Evolutionary conservation across 1,140 invertebrate species (phyloP), one percentile per base, ranked within the genome.

Genomic region (Zophobas morio): DNA sequence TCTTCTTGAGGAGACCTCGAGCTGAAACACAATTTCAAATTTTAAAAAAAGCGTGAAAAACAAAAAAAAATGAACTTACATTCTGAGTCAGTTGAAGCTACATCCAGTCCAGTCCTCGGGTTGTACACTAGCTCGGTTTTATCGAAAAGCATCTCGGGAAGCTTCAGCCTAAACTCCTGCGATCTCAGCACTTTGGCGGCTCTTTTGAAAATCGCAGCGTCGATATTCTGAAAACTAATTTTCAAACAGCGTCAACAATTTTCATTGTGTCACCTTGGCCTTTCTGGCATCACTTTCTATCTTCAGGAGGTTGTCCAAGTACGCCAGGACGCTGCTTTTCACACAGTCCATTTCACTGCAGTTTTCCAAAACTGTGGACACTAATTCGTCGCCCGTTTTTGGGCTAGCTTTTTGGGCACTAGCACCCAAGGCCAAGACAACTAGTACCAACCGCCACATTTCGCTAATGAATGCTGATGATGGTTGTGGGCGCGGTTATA

Each of bases 91-190:
- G 86, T 84, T 37, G 90, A 88, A 75, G 89, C 88, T 53, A 92
- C 85, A 77, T 92, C 90, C 54, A 92, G 86, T 37, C 93, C 93
- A 78, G 89, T 88, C 57, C 91, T 92, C 78, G 93, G 89, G 71
- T 89, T 90, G 79, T 93, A 94, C 6, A 90, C 90, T 3, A 93
- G 85, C 79, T 93, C 89, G 53, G 92, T 91, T 63, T 88, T 87
- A 71, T 90, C 89, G 86, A 95, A 94, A 74, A 94, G 87, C 47
- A 93, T 88, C 82, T 94, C 90, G 0, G 94, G 94, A 70, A 95
- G 83, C 78, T 90, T 88, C 46, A 94, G 81, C 40, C 88, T 89
- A 82, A 95, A 91, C 81, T 94, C 92, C 83, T 94, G 93, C 36
- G 88, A 90, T 83, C 91, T 90, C 40, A 95, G 80, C 75, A 94